Conservation (phyloP, 2,888 invertebrate genomes). For the Agonum fuliginosum region DNA sequence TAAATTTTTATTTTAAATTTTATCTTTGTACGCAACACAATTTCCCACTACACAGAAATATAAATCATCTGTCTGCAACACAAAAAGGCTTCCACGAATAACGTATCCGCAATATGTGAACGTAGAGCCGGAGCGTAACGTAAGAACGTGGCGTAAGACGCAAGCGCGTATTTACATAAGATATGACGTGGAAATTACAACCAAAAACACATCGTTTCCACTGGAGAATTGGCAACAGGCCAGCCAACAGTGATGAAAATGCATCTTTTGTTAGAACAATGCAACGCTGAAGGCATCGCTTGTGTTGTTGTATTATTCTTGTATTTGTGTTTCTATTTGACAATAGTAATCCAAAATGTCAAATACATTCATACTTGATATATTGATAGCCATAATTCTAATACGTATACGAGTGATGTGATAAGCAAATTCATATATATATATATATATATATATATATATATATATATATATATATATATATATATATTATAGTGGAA, state of each 20-base stretch:
- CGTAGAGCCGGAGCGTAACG: conserved; percentile 5
- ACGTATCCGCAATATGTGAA: conserved; percentile 39
- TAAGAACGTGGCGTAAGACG: conserved; percentile 13
- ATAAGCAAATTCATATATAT: too few species aligned
- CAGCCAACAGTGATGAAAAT: conserved; percentile 21
- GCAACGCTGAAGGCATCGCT: background rate
- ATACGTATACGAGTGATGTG: too few species aligned
- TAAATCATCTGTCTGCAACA: conserved; percentile 17
- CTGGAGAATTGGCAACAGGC: background rate
- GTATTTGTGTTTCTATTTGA: too few species aligned
- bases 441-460: too few species aligned
- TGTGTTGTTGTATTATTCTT: too few species aligned
- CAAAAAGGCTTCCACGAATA: conserved; percentile 3
- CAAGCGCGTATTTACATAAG: conserved; percentile 39
- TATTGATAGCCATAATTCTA: too few species aligned
- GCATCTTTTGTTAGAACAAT: conserved; percentile 11
- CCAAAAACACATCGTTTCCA: conserved; percentile 17
- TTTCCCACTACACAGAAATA: conserved; percentile 27
- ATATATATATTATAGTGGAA: too few species aligned
- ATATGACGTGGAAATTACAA: conserved; percentile 44
- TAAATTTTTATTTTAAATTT: conserved; percentile 38
- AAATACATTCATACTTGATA: too few species aligned
- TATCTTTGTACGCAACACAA: conserved; percentile 13
- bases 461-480: too few species aligned
- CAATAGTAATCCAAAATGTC: too few species aligned